These are phyloP conservation scores for Melipona beecheii DNA, from an alignment of 2,888 invertebrate species.

Conservation along the genomic window DNA sequence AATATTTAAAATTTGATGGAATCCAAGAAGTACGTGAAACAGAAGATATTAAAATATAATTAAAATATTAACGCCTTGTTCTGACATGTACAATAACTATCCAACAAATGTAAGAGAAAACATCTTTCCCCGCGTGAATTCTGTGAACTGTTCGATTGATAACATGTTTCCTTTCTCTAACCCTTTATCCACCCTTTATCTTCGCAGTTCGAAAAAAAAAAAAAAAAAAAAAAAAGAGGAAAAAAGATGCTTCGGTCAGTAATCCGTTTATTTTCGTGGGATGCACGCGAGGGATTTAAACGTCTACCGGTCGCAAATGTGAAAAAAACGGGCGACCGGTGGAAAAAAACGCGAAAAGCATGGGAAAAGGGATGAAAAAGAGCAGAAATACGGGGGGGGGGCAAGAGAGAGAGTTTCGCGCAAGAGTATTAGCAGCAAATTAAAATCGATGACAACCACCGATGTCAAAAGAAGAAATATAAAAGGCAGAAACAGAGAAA, in stretches of 20 bases:
- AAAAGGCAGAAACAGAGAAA: background rate
- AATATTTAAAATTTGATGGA: too few species aligned
- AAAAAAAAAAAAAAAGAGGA: background rate
- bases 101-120: background rate
- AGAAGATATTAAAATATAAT: too few species aligned
- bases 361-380: background rate
- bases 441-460: background rate
- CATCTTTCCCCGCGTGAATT: background rate
- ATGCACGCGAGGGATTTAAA: slow-evolving; percentile 14
- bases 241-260: background rate
- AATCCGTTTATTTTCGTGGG: slow-evolving; percentile 36
- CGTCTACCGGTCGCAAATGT: background rate
- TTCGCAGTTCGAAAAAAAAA: background rate
- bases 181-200: too few species aligned
- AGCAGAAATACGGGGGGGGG: too few species aligned
- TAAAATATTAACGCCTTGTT: too few species aligned
- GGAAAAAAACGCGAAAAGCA: background rate
- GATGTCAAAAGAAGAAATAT: background rate
- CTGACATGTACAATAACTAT: too few species aligned
- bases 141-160: background rate
- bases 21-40: too few species aligned
- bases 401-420: background rate
- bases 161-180: background rate
- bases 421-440: background rate
- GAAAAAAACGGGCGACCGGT: background rate